Conservation (phyloP, 2,113 vertebrate genomes). For the Corapipo altera region DNA sequence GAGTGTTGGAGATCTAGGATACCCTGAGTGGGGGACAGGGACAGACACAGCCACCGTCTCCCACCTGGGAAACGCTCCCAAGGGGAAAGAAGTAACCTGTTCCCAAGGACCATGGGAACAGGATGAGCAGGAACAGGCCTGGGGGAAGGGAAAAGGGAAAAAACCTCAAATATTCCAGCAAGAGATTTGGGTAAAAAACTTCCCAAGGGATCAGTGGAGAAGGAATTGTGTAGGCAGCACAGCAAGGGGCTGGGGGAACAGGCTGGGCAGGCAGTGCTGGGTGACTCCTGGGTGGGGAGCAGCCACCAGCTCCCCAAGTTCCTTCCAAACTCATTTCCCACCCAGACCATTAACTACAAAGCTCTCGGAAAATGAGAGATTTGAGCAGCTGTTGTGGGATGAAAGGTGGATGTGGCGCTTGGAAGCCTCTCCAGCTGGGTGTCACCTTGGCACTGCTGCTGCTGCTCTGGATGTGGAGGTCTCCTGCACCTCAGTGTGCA, state of each 20-base stretch:
- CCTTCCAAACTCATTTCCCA: neutral
- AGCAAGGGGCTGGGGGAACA: neutral
- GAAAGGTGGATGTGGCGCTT: neutral
- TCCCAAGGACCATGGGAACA: neutral
- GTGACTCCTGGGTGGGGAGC: neutral
- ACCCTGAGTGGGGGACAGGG: neutral
- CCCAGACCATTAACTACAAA: neutral
- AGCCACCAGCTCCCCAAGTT: neutral
- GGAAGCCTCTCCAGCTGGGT: neutral
- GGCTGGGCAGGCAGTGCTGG: neutral
- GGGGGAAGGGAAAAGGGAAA: neutral
- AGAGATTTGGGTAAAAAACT: constrained; percentile 50
- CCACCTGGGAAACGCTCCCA: rapidly evolving
- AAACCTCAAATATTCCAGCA: neutral
- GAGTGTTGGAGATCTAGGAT: neutral
- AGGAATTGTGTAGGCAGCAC: neutral
- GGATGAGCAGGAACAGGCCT: neutral
- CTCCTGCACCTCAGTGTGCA: neutral
- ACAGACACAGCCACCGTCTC: neutral
- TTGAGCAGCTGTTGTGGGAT: neutral
- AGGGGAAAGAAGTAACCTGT: neutral
- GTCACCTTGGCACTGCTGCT: neutral
- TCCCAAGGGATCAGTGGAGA: constrained; percentile 27
- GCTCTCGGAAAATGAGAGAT: constrained; percentile 12
- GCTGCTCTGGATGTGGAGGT: neutral